A percentile compares a stretch with the other conserved stretches of the same genome.
These are phyloP conservation scores for Hippopotamus amphibius DNA, from an alignment of 2,113 vertebrate genomes.

Conservation along the genomic window DNA sequence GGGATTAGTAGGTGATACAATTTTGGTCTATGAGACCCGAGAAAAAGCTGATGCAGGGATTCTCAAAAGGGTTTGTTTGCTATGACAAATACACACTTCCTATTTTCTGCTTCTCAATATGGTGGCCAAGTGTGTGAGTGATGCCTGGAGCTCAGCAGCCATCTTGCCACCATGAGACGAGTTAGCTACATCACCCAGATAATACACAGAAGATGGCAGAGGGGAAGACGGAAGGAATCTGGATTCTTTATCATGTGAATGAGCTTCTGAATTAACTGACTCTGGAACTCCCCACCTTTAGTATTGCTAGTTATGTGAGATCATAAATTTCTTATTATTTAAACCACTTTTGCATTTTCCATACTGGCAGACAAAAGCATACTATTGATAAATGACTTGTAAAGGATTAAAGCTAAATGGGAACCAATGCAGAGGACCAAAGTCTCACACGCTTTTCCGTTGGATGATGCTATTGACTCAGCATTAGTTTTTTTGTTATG, in stretches of 20 bases:
- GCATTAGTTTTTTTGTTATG: neutral
- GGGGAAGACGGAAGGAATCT: neutral
- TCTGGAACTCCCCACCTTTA: neutral
- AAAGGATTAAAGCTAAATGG: neutral
- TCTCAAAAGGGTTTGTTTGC: neutral
- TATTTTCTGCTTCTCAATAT: neutral
- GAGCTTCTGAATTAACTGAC: neutral
- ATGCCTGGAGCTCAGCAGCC: neutral
- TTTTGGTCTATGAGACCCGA: neutral
- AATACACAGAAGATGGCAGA: neutral
- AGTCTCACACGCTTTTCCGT: neutral
- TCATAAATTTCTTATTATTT: neutral
- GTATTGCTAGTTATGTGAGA: neutral
- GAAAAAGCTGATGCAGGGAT: neutral
- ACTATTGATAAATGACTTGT: neutral
- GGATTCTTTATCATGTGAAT: neutral
- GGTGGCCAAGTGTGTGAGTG: neutral
- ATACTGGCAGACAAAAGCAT: neutral
- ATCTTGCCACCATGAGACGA: neutral
- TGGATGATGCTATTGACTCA: neutral
- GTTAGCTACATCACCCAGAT: neutral
- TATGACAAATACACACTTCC: neutral
- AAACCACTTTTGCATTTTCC: slow-evolving; percentile 25
- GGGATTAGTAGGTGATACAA: neutral
- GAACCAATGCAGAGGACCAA: neutral